Base-by-base conservation (phyloP, 2,888 invertebrate species). In the Mimas tiliae region DNA sequence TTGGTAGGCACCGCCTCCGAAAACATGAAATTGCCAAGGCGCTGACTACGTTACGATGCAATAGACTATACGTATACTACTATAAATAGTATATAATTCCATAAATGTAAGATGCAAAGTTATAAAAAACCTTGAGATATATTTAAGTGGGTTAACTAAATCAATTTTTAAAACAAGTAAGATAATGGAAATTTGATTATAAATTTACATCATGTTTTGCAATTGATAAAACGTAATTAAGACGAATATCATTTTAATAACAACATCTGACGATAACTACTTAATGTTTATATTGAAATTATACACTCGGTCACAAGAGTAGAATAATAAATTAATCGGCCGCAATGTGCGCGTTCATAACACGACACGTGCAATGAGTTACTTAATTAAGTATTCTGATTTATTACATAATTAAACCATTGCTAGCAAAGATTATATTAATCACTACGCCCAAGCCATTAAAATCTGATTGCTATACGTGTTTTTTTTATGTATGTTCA, bases 211-310 rank as follows among this genome's bases (percentile, higher is more conserved):
- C 14, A 65, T 65, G 48, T 65, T 58, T 48, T 58, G 65, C 55
- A 65, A 19, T 65, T 58, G 33, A 65, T 65, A 47, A 48, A 48
- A 58, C 19, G 14, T 64, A 47, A 64, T 66, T 62, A 53, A 51
- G 53, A n/a, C 38, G 58, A 50, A 62, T 50, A 65, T 62, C 51
- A 51, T 12, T 51, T 62, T 52, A 50, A 52, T 62, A 62, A 45
- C 3, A 53, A 67, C 68, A 64, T 9, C 42, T 64, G 58, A 16
- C 19, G 72, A 73, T 75, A 74, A 68, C 63, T 64, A n/a, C n/a
- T n/a, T n/a, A 50, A 2, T 76, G 74, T 77, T 79, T 75, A 74
- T 69, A 71, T 68, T 67, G 38, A 74, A 66, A 19, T 19, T 19
- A 6, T 50, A 21, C 50, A 19, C 19, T 50, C 64, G 53, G 62